Evolutionary conservation across 2,113 vertebrate genomes (phyloP).

Genomic region (Triplophysa dalaica): DNA sequence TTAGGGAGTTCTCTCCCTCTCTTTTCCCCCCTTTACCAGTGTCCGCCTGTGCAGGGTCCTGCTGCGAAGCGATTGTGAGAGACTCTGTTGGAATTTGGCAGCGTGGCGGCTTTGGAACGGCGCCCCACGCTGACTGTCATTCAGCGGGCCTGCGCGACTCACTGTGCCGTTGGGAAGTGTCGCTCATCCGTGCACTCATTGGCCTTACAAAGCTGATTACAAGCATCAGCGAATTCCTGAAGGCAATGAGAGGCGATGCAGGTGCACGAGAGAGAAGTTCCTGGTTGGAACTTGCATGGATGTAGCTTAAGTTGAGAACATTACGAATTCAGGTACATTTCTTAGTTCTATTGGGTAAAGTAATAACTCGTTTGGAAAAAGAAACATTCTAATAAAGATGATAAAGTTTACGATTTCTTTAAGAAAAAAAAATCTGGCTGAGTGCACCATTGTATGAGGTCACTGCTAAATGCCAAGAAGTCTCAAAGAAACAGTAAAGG

Average conservation of each 20-base stretch:
- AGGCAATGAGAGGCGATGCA: conserved; percentile 86
- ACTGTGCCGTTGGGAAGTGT: conserved; percentile 83
- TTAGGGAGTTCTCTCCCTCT: not conserved
- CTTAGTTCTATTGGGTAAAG: too few species aligned
- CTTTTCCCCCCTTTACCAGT: conserved; percentile 29
- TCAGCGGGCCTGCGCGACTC: conserved; percentile 76
- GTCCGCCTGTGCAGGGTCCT: conserved; percentile 71
- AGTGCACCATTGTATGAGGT: too few species aligned
- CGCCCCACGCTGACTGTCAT: conserved; percentile 86
- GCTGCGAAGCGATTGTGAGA: conserved; percentile 82
- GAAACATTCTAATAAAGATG: too few species aligned
- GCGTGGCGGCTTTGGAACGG: conserved; percentile 77
- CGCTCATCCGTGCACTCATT: conserved; percentile 88
- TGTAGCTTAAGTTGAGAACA: conserved; percentile 1
- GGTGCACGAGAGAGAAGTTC: conserved; percentile 82
- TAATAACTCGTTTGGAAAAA: too few species aligned
- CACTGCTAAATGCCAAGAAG: too few species aligned
- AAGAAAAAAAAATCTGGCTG: too few species aligned
- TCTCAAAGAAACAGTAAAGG: too few species aligned
- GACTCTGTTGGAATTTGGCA: conserved; percentile 90
- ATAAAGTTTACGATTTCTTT: too few species aligned
- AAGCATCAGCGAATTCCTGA: conserved; percentile 92
- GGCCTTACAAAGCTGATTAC: conserved; percentile 93
- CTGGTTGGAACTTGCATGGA: not conserved
- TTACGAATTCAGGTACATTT: too few species aligned